A percentile compares a stretch with the other conserved stretches of the same genome.
Evolutionary conservation across 2,797 vertebrate species (phyloP).

Genomic region (Emys orbicularis): DNA sequence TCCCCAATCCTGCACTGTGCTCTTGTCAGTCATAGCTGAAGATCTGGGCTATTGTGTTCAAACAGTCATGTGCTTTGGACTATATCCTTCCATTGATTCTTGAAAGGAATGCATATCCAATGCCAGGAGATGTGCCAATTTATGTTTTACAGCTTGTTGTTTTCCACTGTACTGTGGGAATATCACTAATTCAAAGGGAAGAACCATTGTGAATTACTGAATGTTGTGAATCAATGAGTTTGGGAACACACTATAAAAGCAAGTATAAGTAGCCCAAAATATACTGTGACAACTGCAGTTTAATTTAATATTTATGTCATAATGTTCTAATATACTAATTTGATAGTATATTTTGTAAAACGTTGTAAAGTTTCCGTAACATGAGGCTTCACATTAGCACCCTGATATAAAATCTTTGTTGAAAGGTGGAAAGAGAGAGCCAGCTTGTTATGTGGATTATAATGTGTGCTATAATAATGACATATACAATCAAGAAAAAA

Average conservation of each 20-base stretch:
- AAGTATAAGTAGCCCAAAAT: not conserved
- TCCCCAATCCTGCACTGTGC: not conserved
- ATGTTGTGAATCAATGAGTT: not conserved
- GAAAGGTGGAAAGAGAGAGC: not conserved
- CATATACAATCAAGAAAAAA: not conserved
- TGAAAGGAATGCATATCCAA: not conserved
- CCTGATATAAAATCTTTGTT: not conserved
- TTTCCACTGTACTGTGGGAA: not conserved
- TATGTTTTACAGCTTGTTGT: not conserved
- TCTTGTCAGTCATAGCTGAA: not conserved
- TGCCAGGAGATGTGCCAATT: not conserved
- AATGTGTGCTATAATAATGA: accelerated
- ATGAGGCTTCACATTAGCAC: not conserved
- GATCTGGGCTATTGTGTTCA: not conserved
- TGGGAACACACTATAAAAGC: not conserved
- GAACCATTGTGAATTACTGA: accelerated
- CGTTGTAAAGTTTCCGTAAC: accelerated
- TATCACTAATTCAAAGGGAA: not conserved
- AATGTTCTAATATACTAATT: not conserved
- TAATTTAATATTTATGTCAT: not conserved
- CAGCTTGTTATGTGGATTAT: not conserved
- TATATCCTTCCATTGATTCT: not conserved
- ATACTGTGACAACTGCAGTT: accelerated
- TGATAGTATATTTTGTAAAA: not conserved
- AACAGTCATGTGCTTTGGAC: not conserved